Evolutionary conservation across 2,888 invertebrate genomes (phyloP).

Genomic region (Hypercompe scribonia): DNA sequence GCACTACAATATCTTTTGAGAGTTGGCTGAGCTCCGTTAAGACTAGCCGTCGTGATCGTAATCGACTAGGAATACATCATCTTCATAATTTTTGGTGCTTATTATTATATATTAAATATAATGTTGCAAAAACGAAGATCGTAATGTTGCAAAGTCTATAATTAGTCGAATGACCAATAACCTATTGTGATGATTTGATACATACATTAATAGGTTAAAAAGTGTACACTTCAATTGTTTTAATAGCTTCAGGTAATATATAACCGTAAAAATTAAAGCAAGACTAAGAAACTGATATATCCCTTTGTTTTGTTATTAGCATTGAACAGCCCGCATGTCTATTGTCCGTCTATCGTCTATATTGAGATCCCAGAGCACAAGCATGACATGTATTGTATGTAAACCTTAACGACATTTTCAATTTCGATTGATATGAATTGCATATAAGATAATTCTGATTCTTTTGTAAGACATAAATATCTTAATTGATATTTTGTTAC

Average conservation of each 20-base stretch:
- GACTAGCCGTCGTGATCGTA: too few relatives aligned
- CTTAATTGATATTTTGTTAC: background rate
- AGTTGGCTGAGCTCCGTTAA: too few relatives aligned
- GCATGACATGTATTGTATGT: background rate
- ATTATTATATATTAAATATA: too few relatives aligned
- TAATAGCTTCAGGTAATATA: conserved; percentile 16
- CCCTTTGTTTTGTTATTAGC: conserved; percentile 33
- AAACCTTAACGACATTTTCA: background rate
- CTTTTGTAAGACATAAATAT: background rate
- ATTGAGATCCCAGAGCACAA: conserved; percentile 26
- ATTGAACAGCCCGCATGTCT: conserved; percentile 20
- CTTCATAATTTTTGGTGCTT: too few relatives aligned
- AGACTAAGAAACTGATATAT: background rate
- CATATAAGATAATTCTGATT: background rate
- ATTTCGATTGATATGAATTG: background rate
- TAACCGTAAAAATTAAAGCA: conserved; percentile 23
- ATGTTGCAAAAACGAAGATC: too few relatives aligned
- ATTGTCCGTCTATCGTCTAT: conserved; percentile 22
- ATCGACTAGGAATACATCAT: too few relatives aligned
- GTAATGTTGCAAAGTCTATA: too few relatives aligned
- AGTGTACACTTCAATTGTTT: conserved; percentile 13
- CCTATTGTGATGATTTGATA: too few relatives aligned
- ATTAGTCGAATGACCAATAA: too few relatives aligned
- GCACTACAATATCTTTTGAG: too few relatives aligned
- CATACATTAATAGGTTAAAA: too few relatives aligned